A percentile compares a stretch with the other conserved stretches of the same genome.
Conservation (phyloP, 2,888 invertebrate genomes). For the Adelognathus sp. region DNA sequence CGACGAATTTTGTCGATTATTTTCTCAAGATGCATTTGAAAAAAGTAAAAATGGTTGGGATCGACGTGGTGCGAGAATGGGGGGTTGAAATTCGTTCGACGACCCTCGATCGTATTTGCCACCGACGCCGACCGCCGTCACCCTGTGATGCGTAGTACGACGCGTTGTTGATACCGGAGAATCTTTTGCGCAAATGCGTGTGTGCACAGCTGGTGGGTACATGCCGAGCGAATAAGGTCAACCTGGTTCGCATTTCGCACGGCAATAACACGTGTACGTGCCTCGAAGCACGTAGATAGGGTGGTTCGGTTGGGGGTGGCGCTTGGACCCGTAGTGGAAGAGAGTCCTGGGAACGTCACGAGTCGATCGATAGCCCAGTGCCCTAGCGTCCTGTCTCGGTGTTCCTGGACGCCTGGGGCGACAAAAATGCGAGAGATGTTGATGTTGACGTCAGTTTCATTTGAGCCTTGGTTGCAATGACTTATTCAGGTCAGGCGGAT, state of each 20-base stretch:
- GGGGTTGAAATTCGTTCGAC: no score
- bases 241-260: conserved; percentile 11
- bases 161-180: neutral
- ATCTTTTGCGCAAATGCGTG: neutral
- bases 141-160: no score
- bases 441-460: no score
- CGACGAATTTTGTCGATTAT: neutral
- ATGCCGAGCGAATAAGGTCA: neutral
- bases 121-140: no score
- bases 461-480: no score
- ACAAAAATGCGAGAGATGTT: conserved; percentile 54
- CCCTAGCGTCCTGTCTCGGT: conserved; percentile 29
- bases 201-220: neutral
- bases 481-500: no score
- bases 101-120: no score
- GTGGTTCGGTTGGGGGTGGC: neutral
- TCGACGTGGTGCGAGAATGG: no score
- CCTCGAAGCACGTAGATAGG: neutral
- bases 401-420: conserved; percentile 44
- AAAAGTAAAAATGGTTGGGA: no score
- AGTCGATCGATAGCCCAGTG: conserved; percentile 49
- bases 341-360: conserved; percentile 24
- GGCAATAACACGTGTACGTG: conserved; percentile 27
- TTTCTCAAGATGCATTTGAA: no score
- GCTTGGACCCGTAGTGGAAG: neutral